Base-by-base conservation (phyloP, 2,113 vertebrate genomes). In the Chaetops frenatus region DNA sequence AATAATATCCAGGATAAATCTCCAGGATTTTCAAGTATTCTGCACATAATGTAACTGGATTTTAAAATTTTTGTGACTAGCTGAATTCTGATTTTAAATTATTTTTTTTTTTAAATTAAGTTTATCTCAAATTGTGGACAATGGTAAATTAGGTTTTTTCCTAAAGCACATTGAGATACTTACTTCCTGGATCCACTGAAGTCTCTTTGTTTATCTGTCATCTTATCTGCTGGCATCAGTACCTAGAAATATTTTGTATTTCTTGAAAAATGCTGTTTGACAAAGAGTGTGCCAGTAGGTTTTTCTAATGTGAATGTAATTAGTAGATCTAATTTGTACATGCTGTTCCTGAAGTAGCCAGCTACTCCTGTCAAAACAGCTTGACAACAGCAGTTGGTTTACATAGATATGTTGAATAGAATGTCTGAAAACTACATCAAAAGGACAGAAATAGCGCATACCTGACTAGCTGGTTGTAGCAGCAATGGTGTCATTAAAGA, bases 1-100 rank as follows among this genome's bases (percentile, higher is more conserved):
- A n/a, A n/a, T n/a, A n/a, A n/a, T n/a, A n/a, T n/a, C n/a, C n/a
- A n/a, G n/a, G n/a, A n/a, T n/a, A n/a, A n/a, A 22, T 24, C 24
- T 70, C 10, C 5, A 79, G 31, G 18, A 38, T 15, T 56, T 69
- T 72, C 15, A 91, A 35, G 27, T 56, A 42, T 80, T 67, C 11
- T 69, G 8, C 6, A 48, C 0, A 6, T 29, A 56, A 60, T 9
- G 3, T n/a, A 60, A 12, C 7, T 24, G 9, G 8, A 3, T 36
- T 71, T 66, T 33, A 79, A 90, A 45, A 27, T 42, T 54, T 53
- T 10, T 4, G 2, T 45, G 13, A 50, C 25, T 66, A 51, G 5
- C 42, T 67, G 8, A 9, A 67, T 15, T 6, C 38, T 45, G 10
- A 85, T n/a, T 10, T 21, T 20, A 69, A 44, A 17, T n/a, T n/a